Base-by-base conservation (phyloP, 2,888 invertebrate species). In the Unio pictorum region DNA sequence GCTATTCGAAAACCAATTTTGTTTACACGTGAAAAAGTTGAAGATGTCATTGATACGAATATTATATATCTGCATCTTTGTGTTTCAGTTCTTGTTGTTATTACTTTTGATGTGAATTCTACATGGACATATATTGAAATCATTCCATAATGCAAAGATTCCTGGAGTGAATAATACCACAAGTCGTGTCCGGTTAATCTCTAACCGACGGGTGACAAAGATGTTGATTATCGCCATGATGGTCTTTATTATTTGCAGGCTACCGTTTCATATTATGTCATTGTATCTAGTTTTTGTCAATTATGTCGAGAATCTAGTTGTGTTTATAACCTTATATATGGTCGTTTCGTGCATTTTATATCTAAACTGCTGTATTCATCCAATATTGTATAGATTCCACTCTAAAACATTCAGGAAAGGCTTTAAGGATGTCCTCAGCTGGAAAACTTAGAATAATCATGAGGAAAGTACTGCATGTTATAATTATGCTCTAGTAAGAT, bases 351-450 rank as follows among this genome's bases (percentile, higher is more conserved):
- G 69, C 34, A 62, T 82, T 71, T 96, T 96, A 34, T 96, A 96
- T 91, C 95, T 94, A 91, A 97, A 96, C 92, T 95, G 95, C 84
- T 96, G 96, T 89, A 94, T 97, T 85, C 96, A 97, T 91, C 96
- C 96, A 0, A 94, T 97, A 79, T 92, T 97, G 64, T 97, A 96
- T 91, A 96, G 96, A 7, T 95, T 96, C 90, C 92, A 96, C 63
- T 96, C 96, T 3, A 96, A 96, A 85, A 95, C 95, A 91, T 97
- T 97, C 91, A 93, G 96, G 81, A 94, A 95, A 86, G 96, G 95
- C 6, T 96, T 96, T 89, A 92, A 78, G 34, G 3, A 45, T 3
- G 2, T 45, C 2, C 45, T 45, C 15, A 15, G 45, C 15, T 15
- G 45, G 3, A 45, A 45, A 15, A 11, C 1, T 0, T 0, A 3